phyloP scores from a whole-genome alignment of 2,113 vertebrate genomes.

The Hippocampus abdominalis region DNA sequence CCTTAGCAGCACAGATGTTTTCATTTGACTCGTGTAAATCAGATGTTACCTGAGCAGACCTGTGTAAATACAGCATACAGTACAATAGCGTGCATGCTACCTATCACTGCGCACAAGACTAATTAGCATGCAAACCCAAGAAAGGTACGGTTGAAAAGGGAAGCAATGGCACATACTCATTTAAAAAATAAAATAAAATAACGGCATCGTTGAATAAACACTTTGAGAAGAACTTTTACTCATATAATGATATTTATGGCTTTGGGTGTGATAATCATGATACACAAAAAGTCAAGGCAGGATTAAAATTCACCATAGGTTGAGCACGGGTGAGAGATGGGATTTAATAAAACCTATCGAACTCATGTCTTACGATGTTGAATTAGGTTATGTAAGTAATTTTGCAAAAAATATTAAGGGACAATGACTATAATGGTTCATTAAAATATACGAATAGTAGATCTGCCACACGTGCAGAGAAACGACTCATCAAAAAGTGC shows the following conservation, averaged over 20 bases:
- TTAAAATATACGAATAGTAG: slow-evolving; percentile 3
- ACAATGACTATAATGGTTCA: slow-evolving; percentile 10
- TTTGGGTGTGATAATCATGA: slow-evolving; percentile 10
- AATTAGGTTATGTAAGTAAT: slow-evolving; percentile 3
- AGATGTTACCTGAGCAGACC: not conserved
- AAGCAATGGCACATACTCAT: slow-evolving; percentile 11
- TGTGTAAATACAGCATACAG: not conserved
- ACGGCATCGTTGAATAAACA: slow-evolving; percentile 21
- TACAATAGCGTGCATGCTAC: not conserved
- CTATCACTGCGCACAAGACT: not conserved
- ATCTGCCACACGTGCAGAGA: slow-evolving; percentile 2
- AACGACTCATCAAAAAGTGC: slow-evolving; percentile 20
- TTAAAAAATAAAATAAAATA: slow-evolving; percentile 26
- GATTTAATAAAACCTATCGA: not conserved
- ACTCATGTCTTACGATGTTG: not conserved
- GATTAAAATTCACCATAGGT: slow-evolving; percentile 1
- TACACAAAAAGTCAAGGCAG: slow-evolving; percentile 5
- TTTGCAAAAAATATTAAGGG: slow-evolving; percentile 18
- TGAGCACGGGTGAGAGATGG: slow-evolving; percentile 10
- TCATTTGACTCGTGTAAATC: slow-evolving; percentile 4
- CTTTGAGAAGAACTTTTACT: not conserved
- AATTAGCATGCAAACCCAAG: not conserved
- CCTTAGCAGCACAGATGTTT: slow-evolving; percentile 9
- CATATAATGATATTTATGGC: slow-evolving; percentile 7
- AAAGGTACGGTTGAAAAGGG: not conserved